Evolutionary conservation across 2,113 vertebrate species (phyloP), one percentile per base, ranked within the genome.

Genomic region (Scytalopus superciliaris): DNA sequence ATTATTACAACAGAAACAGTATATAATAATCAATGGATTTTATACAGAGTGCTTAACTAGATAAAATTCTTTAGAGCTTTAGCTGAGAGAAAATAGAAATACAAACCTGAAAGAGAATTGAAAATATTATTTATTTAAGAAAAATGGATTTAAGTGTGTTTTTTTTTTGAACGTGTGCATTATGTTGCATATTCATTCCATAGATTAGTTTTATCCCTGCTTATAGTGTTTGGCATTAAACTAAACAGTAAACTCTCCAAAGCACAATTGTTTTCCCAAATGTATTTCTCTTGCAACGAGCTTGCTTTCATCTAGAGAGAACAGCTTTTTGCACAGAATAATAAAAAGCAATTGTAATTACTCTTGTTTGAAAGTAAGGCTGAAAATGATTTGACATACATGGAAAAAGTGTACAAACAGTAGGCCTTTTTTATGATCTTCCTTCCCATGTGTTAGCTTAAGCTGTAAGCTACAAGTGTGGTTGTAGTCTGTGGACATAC

Each of bases 171-270:
- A 76, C 13, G 68, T 53, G 8, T 66, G 17, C 31, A 35, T 86
- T 67, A 45, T 44, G 18, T 76, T 68, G 21, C 31, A 14, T 93
- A 33, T 81, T 92, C 28, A 45, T 78, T 86, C n/a, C 21, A 60
- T 81, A 42, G n/a, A 75, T 91, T 83, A 52, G 84, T 81, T 90
- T 95, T 68, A 78, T 70, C 40, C 35, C 11, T 1, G 3, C 40
- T 92, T 86, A 31, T 2, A 69, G 31, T 63, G 19, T 72, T 93
- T 93, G 53, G 6, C 72, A 70, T 89, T 92, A 81, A 92, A 87
- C n/a, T 81, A 93, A 68, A 81, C 44, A 75, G 80, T 81, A 92
- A 94, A 59, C 37, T 94, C 60, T 74, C 33, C 64, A 92, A 92
- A 89, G 73, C 39, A 84, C 27, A 69, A n/a, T 80, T 90, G 31